A percentile compares a stretch with the other conserved stretches of the same genome.
These are phyloP conservation scores for Chloropsis cyanopogon DNA, from an alignment of 2,113 vertebrate species.

Conservation along the genomic window DNA sequence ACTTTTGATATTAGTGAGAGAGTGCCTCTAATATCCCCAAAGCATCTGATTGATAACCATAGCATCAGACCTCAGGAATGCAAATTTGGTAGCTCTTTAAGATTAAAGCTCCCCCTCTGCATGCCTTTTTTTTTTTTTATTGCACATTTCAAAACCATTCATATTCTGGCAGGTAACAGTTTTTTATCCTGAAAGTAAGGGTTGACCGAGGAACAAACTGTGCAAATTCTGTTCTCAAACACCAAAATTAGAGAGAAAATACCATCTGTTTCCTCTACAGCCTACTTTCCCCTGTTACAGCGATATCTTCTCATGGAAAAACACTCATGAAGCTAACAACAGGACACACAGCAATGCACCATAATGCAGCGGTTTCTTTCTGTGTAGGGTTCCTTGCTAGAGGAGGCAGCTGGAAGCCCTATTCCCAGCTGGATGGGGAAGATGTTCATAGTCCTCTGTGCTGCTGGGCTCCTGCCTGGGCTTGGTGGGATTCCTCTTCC, in stretches of 20 bases:
- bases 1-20: neutral
- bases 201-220: constrained; percentile 46
- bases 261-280: constrained; percentile 45
- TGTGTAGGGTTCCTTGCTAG: neutral
- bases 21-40: neutral
- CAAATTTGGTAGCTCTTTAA: constrained; percentile 23
- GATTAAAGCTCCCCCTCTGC: neutral
- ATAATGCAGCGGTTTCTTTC: neutral
- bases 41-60: constrained; percentile 8
- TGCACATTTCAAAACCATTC: constrained; percentile 7
- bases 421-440: neutral
- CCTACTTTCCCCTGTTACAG: neutral
- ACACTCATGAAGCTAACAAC: neutral
- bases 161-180: constrained; percentile 36
- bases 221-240: constrained; percentile 57
- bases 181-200: constrained; percentile 32
- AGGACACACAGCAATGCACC: neutral
- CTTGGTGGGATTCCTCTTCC: neutral
- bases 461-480: neutral
- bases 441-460: neutral
- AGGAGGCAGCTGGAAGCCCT: neutral
- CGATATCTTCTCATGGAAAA: neutral
- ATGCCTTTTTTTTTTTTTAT: neutral
- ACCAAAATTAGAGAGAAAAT: constrained; percentile 50
- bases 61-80: neutral